phyloP scores from a whole-genome alignment of 2,888 invertebrate species.

The Parnassius mnemosyne region DNA sequence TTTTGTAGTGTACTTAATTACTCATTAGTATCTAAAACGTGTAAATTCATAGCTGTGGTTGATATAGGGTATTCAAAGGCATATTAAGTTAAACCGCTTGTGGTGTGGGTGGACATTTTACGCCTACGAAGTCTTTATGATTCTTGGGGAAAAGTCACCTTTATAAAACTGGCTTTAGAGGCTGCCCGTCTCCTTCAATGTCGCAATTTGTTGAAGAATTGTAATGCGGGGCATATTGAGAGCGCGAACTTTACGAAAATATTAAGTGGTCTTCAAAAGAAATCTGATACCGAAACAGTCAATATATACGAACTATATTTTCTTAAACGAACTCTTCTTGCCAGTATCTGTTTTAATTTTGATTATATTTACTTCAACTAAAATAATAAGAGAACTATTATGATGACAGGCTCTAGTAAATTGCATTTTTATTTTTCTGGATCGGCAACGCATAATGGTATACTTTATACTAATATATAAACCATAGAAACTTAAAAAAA shows the following conservation, averaged over 20 bases:
- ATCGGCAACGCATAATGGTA: no score
- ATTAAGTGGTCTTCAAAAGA: constrained; percentile 4
- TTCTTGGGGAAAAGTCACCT: constrained; percentile 23
- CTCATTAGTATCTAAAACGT: background rate
- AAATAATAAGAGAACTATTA: no score
- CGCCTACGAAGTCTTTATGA: constrained; percentile 21
- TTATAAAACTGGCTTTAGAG: constrained; percentile 22
- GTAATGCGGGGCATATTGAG: constrained; percentile 10
- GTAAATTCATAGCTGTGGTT: background rate
- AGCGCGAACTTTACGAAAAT: constrained; percentile 7
- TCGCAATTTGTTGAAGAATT: constrained; percentile 15
- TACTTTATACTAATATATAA: no score
- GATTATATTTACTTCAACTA: no score
- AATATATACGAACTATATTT: no score
- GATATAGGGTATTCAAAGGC: constrained; percentile 6
- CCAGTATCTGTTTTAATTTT: no score
- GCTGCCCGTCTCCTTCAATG: constrained; percentile 19
- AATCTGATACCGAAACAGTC: background rate
- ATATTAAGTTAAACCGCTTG: background rate
- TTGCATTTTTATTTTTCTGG: no score
- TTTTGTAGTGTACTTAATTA: no score
- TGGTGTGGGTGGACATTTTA: constrained; percentile 14
- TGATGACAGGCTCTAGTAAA: no score
- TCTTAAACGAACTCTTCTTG: no score
- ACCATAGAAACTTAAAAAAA: no score